Evolutionary conservation across 2,113 vertebrate genomes (phyloP), one percentile per base, ranked within the genome.

Genomic region (Climacteris rufus): DNA sequence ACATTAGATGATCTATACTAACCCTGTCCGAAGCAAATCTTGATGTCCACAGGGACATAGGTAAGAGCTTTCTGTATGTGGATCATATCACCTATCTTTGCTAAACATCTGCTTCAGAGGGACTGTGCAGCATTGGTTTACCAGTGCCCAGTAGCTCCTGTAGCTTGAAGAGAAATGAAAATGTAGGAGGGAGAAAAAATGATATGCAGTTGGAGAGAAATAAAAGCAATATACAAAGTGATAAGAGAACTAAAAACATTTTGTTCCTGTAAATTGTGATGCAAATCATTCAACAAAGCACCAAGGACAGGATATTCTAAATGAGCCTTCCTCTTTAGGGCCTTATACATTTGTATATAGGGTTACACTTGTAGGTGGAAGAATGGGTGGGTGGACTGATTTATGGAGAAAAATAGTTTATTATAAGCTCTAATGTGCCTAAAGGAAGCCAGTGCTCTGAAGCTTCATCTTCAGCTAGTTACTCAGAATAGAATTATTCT

Each of bases 341-440:
- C 65, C 37, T 87, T 93, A n/a, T 35, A 30, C 22, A 8, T 87
- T 75, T 75, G 77, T 81, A 61, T 69, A 57, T 76, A 53, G 61
- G 23, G 23, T 85, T 93, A 64, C 53, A 45, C 18, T 40, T 44
- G 80, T 84, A 71, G 89, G 83, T 87, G 81, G 91, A 82, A 87
- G 59, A 69, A 71, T 76, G 70, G 47, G 95, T 88, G 80, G 96
- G 93, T 90, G 89, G 90, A 79, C 83, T 89, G 50, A 75, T 94
- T 89, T 84, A 13, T 7, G 23, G 17, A 91, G 89, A 92, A 87
- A 97, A 97, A 91, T 68, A 86, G 87, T 91, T 93, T 84, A 49
- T 96, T 89, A 87, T 72, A 91, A 94, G 65, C 40, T 65, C 74
- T 93, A 91, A 82, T 93, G 87, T 96, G 90, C 93, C 61, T 54